Evolutionary conservation across 2,888 invertebrate species (phyloP), one percentile per base, ranked within the genome.

Genomic region (Agrochola litura): DNA sequence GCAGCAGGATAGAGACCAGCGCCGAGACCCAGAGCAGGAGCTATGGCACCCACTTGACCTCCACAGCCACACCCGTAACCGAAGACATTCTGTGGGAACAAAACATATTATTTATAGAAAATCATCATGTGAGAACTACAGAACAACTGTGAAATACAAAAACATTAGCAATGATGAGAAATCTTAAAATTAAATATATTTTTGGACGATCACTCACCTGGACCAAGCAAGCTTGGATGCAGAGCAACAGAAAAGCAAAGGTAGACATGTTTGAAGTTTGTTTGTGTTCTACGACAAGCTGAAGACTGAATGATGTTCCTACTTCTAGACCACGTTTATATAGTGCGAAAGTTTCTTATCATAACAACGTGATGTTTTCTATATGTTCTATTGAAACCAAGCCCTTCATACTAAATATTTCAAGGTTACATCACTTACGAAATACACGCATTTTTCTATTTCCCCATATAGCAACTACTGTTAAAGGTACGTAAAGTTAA

Each of bases 171-270:
- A 37, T 5, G 2, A 37, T 37, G 37, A 37, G 37, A 37, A 37
- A 37, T 37, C 37, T 37, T 5, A 37, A 37, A 37, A 37, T 37
- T 37, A 37, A 37, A 5, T 37, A 37, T 37, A 37, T 37, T 37
- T 30, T 4, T 37, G 2, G 37, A 37, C 37, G 4, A 37, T 37
- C 5, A 37, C 77, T 54, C 69, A 92, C 92, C 86, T 92, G 91
- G 72, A 91, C 77, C 79, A 92, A 87, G 85, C 89, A 91, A 86
- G 90, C 90, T 83, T 92, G 91, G 79, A 88, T 77, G 87, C 90
- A 92, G 81, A 92, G 73, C 41, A 92, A 52, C 30, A 92, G 73
- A 71, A 92, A 65, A 71, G 89, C 77, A 76, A 91, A 90, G 76
- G 89, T 77, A 76, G 88, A 86, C 91, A 92, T 91, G 74, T 87